Evolutionary conservation across 1,140 invertebrate species (phyloP).

Genomic region (Dryas iulia): DNA sequence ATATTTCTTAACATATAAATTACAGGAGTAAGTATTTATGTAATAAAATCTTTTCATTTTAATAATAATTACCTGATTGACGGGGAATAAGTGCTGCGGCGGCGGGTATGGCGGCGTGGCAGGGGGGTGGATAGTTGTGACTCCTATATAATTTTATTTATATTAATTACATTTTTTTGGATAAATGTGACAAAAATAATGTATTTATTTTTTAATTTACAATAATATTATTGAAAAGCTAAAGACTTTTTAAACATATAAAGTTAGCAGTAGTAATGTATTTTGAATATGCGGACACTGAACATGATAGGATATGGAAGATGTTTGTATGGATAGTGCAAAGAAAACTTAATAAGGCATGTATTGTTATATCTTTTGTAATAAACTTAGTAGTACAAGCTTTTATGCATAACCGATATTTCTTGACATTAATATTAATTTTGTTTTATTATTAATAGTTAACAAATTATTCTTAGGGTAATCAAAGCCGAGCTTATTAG

Average conservation of each 20-base stretch:
- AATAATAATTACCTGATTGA: conserved; percentile 52
- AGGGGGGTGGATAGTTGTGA: conserved; percentile 56
- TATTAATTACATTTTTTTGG: neutral
- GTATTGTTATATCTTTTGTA: neutral
- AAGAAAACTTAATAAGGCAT: neutral
- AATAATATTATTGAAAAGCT: neutral
- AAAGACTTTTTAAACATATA: neutral
- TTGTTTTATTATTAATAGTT: neutral
- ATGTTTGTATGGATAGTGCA: neutral
- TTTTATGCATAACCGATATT: too few relatives aligned
- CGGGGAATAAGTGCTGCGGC: conserved; percentile 63
- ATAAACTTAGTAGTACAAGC: too few relatives aligned
- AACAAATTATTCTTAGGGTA: neutral
- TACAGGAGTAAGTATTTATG: too few relatives aligned
- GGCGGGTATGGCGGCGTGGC: conserved; percentile 68
- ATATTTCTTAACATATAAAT: neutral
- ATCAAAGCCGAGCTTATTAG: neutral
- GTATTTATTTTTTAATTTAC: neutral
- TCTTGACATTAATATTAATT: neutral
- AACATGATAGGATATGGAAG: too few relatives aligned
- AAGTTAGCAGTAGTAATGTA: too few relatives aligned
- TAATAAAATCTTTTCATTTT: too few relatives aligned
- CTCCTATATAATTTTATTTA: conserved; percentile 35
- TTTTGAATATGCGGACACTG: neutral
- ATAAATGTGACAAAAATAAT: too few relatives aligned